Base-by-base conservation (phyloP, 2,888 invertebrate genomes). In the Meiosimyza decipiens region DNA sequence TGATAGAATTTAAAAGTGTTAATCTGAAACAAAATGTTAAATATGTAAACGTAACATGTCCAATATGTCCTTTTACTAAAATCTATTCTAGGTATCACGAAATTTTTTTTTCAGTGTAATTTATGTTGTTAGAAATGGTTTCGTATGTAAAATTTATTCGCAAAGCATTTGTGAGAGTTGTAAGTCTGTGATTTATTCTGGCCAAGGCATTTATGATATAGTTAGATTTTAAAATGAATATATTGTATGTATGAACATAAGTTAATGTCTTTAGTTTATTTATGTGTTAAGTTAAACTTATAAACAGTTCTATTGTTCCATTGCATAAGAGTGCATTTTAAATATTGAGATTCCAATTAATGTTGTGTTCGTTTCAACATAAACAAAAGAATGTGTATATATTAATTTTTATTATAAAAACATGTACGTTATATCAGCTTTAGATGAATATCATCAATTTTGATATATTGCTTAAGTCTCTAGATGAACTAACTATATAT, bases 151-250 rank as follows among this genome's bases (percentile, higher is more conserved):
- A 57, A 4, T 59, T 3, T 1, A 51, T 51, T 47, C 15, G 6
- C 51, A 15, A 67, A 6, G 52, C 28, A 49, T 16, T 28, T 60
- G 18, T 69, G 69, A 69, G 69, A 69, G 59, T 69, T 50, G 49
- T 40, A 69, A 69, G 69, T 69, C 69, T 69, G 69, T 50, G 60
- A 55, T 59, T 13, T 50, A 60, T 50, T 28, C 28, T 64, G 50
- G 51, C 28, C 22, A 22, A 12, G 51, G 28, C 15, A 22, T 51
- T 47, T 62, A 22, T 16, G 16, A 62, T 15, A 28, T 59, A 59
- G 22, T 28, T 12, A 59, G 28, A 28, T 40, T 33, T 62, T 18
- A 51, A 22, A 50, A 49, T 51, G 6, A 6, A 18, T 60, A 22
- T 28, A 59, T 59, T 22, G 22, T 59, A 60, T 60, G 60, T 60